A percentile compares a stretch with the other conserved stretches of the same genome.
phyloP scores from a whole-genome alignment of 2,797 vertebrate species.

The Sebastolobus alascanus region DNA sequence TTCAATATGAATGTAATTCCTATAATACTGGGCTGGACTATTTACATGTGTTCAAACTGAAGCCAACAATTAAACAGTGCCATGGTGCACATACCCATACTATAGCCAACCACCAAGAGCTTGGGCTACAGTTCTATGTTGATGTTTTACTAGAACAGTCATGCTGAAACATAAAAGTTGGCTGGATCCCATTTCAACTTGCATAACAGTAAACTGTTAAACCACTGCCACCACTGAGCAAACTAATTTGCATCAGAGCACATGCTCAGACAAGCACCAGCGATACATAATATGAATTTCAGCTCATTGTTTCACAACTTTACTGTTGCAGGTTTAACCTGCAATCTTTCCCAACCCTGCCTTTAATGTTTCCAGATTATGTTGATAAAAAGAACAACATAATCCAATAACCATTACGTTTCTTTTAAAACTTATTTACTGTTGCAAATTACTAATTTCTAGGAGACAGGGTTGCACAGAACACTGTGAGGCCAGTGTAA shows the following conservation, averaged over 20 bases:
- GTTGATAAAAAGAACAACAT: background rate
- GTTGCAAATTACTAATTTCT: background rate
- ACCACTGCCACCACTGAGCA: background rate
- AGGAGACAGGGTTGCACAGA: background rate
- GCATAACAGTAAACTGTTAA: background rate
- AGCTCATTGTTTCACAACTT: no score
- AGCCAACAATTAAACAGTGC: background rate
- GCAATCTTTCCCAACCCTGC: no score
- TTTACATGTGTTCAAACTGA: background rate
- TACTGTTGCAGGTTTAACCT: no score
- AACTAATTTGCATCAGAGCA: constrained; percentile 14
- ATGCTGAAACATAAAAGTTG: constrained; percentile 8
- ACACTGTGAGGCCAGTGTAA: background rate
- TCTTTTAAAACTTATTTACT: background rate
- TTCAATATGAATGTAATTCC: background rate
- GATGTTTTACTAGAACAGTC: constrained; percentile 1
- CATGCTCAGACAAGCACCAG: constrained; percentile 10
- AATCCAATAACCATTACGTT: background rate
- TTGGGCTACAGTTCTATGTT: background rate
- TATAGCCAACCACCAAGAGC: background rate
- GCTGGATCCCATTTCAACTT: constrained; percentile 9
- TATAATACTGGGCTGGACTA: background rate
- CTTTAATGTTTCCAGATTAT: no score
- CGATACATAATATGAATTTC: no score
- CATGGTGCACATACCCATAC: background rate